Evolutionary conservation across 2,113 vertebrate species (phyloP).

Genomic region (Trichomycterus rosablanca): DNA sequence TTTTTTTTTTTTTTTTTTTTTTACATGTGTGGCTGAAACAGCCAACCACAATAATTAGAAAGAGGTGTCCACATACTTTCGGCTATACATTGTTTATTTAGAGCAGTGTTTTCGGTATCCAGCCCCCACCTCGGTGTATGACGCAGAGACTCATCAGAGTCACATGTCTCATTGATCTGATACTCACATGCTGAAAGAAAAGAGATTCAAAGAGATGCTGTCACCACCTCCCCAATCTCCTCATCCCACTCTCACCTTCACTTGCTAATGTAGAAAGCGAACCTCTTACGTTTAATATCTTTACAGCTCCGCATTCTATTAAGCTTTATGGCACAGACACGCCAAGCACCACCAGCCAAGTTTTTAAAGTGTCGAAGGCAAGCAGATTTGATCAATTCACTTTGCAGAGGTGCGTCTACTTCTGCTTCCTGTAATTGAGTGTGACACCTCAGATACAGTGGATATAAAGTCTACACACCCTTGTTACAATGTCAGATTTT

Average conservation of each 20-base stretch:
- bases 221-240: background rate
- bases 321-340: background rate
- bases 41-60: too few relatives aligned
- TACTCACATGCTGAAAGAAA: background rate
- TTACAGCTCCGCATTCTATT: constrained; percentile 11
- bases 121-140: too few relatives aligned
- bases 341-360: constrained; percentile 2
- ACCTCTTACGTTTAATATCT: background rate
- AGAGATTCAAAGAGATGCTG: background rate
- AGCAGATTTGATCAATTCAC: constrained; percentile 19
- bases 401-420: constrained; percentile 18
- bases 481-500: too few relatives aligned
- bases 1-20: too few relatives aligned
- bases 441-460: background rate
- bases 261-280: background rate
- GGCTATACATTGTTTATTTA: too few relatives aligned
- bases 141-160: background rate
- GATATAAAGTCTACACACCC: too few relatives aligned
- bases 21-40: too few relatives aligned
- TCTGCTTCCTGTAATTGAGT: constrained; percentile 9
- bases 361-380: constrained; percentile 20
- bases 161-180: background rate
- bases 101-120: too few relatives aligned
- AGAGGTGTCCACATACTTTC: too few relatives aligned
- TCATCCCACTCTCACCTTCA: too few relatives aligned